Base-by-base conservation (phyloP, 2,888 invertebrate genomes). In the Plagodis dolabraria region DNA sequence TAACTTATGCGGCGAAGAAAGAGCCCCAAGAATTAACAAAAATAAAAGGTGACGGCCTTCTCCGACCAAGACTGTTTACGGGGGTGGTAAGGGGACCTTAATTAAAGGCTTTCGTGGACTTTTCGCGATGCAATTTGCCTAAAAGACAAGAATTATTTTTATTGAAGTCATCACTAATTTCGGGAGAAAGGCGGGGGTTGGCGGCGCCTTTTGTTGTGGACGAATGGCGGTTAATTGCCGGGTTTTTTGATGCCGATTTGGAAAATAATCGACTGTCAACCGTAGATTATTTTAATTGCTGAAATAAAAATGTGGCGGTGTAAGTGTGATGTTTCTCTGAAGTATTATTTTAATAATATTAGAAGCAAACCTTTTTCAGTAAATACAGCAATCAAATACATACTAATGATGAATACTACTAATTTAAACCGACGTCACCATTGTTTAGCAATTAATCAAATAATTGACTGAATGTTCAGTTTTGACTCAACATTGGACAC, bases 151-250 rank as follows among this genome's bases (percentile, higher is more conserved):
- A 92, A 92, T 92, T 92, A 92, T 92, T 92, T 92, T 92, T 92
- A 92, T 92, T 92, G 92, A 92, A 92, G 92, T 91, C 92, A 92
- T 92, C 92, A 92, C 92, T 92, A 92, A 92, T 92, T 92, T 92
- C 81, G 74, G 72, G 77, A 82, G 83, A 85, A 85, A 84, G 80
- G 81, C 80, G 82, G 76, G 74, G 68, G 67, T 11, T 60, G 64
- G 49, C 57, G 74, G 78, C 71, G 75, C 71, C 88, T 77, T 87
- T 92, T 92, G 92, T 92, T 89, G 81, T 83, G 85, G 83, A 83
- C 87, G 84, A 92, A 92, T 91, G 89, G 87, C 76, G 74, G 79
- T 75, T 90, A 91, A 92, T 92, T 91, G 91, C 83, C 85, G 77
- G 88, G 89, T 88, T 88, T 89, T 66, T 86, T 67, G 74, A 71